Evolutionary conservation across 1,140 invertebrate species (phyloP).

Genomic region (Drosophila orosa): DNA sequence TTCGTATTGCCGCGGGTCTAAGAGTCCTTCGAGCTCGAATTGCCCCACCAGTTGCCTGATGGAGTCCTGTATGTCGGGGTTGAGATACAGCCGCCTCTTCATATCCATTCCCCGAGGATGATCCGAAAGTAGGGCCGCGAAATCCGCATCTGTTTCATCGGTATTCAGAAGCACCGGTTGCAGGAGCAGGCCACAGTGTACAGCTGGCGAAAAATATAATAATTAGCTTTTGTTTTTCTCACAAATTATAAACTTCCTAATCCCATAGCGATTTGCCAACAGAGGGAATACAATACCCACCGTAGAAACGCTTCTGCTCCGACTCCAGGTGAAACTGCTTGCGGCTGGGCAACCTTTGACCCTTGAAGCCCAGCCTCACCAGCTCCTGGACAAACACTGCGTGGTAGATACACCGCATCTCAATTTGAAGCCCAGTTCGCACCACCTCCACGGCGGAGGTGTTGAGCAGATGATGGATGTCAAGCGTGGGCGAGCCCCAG

Average conservation of each 20-base stretch:
- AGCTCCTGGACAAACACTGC: conserved; percentile 40
- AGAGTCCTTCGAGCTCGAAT: conserved; percentile 62
- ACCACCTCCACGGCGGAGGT: conserved; percentile 57
- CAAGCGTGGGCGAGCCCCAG: conserved; percentile 68
- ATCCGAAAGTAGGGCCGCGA: conserved; percentile 53
- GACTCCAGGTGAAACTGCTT: conserved; percentile 58
- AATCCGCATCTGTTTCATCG: conserved; percentile 66
- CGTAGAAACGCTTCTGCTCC: conserved; percentile 66
- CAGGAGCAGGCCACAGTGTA: conserved; percentile 57
- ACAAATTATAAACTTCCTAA: not conserved
- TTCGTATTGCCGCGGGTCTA: conserved; percentile 48
- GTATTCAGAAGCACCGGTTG: conserved; percentile 63
- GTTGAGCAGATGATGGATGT: conserved; percentile 75
- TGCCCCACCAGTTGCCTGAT: conserved; percentile 44
- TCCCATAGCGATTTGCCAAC: not conserved
- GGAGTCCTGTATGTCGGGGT: conserved; percentile 50
- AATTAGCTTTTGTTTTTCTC: not conserved
- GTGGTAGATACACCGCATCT: conserved; percentile 63
- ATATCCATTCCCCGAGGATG: conserved; percentile 56
- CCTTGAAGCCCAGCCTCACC: conserved; percentile 36
- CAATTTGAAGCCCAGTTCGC: conserved; percentile 34
- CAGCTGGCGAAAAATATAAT: conserved; percentile 36
- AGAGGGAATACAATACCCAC: conserved; percentile 44
- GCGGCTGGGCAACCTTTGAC: conserved; percentile 53
- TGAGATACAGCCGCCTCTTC: conserved; percentile 58